These are phyloP conservation scores for Procambarus virginalis DNA, from an alignment of 1,140 invertebrate genomes.

Conservation along the genomic window DNA sequence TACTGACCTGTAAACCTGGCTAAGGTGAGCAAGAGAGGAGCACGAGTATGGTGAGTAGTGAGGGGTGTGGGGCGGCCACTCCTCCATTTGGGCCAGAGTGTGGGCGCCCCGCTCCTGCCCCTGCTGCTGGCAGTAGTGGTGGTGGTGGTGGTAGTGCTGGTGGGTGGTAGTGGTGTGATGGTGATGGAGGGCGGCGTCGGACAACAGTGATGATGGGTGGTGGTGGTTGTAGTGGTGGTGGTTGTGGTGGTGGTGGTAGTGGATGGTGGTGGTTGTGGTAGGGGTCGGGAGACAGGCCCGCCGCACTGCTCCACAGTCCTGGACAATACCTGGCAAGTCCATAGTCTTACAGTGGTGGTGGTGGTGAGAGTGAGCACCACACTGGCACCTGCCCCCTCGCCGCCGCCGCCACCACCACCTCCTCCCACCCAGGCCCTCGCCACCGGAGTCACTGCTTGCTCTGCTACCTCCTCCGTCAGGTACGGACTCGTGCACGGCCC, in stretches of 20 bases:
- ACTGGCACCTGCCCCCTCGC: constrained; percentile 38
- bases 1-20: constrained; percentile 58
- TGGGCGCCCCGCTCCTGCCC: neutral
- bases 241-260: constrained; percentile 4
- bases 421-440: constrained; percentile 12
- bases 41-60: constrained; percentile 41
- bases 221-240: constrained; percentile 14
- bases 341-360: constrained; percentile 31
- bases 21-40: constrained; percentile 46
- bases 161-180: constrained; percentile 6
- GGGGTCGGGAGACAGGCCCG: constrained; percentile 10
- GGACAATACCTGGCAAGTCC: neutral
- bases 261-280: constrained; percentile 18
- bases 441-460: too few relatives aligned
- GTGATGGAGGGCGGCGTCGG: constrained; percentile 4
- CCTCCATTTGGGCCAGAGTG: constrained; percentile 15
- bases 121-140: neutral
- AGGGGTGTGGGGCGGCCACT: constrained; percentile 27
- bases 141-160: neutral
- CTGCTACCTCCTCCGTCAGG: constrained; percentile 13
- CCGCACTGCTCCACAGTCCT: constrained; percentile 9
- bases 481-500: constrained; percentile 5
- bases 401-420: constrained; percentile 25
- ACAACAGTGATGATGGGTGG: neutral
- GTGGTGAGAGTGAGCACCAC: constrained; percentile 10